Evolutionary conservation across 2,113 vertebrate genomes (phyloP), one percentile per base, ranked within the genome.

Genomic region (Cryptotis parvus): DNA sequence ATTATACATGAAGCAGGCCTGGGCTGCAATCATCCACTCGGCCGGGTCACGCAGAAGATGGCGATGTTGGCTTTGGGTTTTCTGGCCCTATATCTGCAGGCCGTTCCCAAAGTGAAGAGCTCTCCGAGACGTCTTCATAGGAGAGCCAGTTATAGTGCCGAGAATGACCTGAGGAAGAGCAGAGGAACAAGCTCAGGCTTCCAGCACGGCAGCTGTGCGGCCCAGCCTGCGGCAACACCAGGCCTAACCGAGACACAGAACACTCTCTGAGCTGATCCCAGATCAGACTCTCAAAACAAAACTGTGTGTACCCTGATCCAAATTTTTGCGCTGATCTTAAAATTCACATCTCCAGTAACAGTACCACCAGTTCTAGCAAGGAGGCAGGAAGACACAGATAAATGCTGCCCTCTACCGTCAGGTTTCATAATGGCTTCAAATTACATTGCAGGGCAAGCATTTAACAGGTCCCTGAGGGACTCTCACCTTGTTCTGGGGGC

Each of bases 41-140:
- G 99, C 98, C 99, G 97, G n/a, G 99, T 99, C 97, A 99, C 99
- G 84, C 99, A 99, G 97, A 99, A 99, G 96, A 99, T 98, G 79
- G 99, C 99, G 2, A 99, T 99, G 96, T 99, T 99, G 88, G 97
- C 97, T 95, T 98, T 98, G 0, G 99, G 98, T 80, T 96, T n/a
- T 98, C 96, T 99, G 99, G 45, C 99, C 99, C 96, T 99, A 94
- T 3, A 98, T 96, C 29, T 97, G 97, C 95, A 99, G 96, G 52
- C 99, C 99, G 0, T 98, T 98, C 94, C 99, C 99, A 95, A 99
- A 98, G 70, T 97, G 97, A 73, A 96, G 94, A 24, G 98, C 98
- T 82, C 98, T 98, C 26, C 24, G 33, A 98, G 31, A 98, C 97
- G 75, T 99, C 98, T 94, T 98, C 97, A 1, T 98, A 99, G 0